Percentiles rank a stretch among this genome's conserved stretches.
These are phyloP conservation scores for Phlogophora meticulosa DNA, from an alignment of 2,888 invertebrate species.

Conservation along the genomic window DNA sequence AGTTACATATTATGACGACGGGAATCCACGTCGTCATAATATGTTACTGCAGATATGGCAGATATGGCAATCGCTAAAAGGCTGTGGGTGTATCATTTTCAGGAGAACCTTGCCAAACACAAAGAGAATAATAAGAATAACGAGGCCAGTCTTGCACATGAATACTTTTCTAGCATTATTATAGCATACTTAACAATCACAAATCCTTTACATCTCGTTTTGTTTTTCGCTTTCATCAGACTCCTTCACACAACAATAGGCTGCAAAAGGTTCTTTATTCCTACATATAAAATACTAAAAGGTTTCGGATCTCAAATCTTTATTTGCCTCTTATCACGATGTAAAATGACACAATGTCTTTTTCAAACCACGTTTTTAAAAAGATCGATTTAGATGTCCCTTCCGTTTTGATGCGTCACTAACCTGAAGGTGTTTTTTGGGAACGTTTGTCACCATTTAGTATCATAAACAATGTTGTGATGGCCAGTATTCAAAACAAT, in stretches of 20 bases:
- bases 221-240: conserved; percentile 4
- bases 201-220: conserved; percentile 19
- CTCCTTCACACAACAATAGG: conserved; percentile 43
- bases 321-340: conserved; percentile 48
- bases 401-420: conserved; percentile 20
- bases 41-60: too few relatives aligned
- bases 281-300: conserved; percentile 36
- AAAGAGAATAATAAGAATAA: too few relatives aligned
- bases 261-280: conserved; percentile 23
- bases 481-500: too few relatives aligned
- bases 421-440: conserved; percentile 16
- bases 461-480: too few relatives aligned
- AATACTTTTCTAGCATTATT: too few relatives aligned
- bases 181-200: conserved; percentile 7
- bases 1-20: too few relatives aligned
- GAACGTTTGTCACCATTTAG: not conserved
- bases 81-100: too few relatives aligned
- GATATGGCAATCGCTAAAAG: too few relatives aligned
- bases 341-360: conserved; percentile 26
- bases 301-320: conserved; percentile 42
- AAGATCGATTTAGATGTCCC: conserved; percentile 15
- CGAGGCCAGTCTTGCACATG: too few relatives aligned
- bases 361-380: conserved; percentile 22
- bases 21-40: too few relatives aligned
- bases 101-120: too few relatives aligned